phyloP scores from a whole-genome alignment of 2,797 vertebrate genomes.

The Epinephelus awoara region DNA sequence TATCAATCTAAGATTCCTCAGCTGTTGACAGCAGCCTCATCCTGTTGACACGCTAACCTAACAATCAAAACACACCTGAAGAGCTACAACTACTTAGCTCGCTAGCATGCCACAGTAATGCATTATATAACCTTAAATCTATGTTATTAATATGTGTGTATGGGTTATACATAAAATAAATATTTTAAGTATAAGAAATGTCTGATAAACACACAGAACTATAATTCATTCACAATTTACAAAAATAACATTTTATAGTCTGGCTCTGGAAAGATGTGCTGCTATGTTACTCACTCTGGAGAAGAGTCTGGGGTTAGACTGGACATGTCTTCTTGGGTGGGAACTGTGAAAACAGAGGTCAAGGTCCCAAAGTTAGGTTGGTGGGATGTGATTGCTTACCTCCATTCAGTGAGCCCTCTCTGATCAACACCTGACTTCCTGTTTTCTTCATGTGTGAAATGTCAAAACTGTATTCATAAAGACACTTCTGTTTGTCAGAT shows the following conservation, averaged over 20 bases:
- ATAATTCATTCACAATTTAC: too few relatives aligned
- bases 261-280: not conserved
- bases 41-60: not conserved
- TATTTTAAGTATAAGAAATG: too few relatives aligned
- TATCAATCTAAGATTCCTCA: too few relatives aligned
- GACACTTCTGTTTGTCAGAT: not conserved
- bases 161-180: too few relatives aligned
- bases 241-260: not conserved
- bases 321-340: constrained; percentile 99
- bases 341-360: constrained; percentile 85
- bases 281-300: constrained; percentile 93
- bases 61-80: not conserved
- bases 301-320: constrained; percentile 98
- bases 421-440: not conserved
- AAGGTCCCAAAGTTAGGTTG: constrained; percentile 25
- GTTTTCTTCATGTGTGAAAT: not conserved
- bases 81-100: not conserved
- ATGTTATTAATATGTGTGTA: not conserved
- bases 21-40: too few relatives aligned
- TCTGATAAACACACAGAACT: not conserved
- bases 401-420: not conserved
- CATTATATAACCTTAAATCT: not conserved
- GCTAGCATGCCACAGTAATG: not conserved
- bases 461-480: not conserved
- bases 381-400: too few relatives aligned